Conservation (phyloP, 1,140 invertebrate genomes). For the Tetranychus urticae region DNA sequence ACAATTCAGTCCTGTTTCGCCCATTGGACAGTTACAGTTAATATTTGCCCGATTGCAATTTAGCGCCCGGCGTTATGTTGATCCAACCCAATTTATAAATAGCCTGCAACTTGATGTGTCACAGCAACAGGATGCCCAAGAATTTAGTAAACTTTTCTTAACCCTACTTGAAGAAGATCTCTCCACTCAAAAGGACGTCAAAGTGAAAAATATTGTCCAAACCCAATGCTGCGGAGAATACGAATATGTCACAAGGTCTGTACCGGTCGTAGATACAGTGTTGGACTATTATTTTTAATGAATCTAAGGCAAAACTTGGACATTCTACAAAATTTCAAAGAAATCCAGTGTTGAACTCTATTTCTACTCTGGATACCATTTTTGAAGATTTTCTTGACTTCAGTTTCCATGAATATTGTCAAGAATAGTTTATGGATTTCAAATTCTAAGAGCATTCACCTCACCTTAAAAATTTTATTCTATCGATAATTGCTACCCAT, state of each 20-base stretch:
- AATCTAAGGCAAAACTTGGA: not conserved
- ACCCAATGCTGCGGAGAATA: constrained; percentile 36
- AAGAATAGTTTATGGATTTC: no score
- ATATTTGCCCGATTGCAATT: constrained; percentile 40
- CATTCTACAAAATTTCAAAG: not conserved
- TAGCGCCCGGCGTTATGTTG: constrained; percentile 30
- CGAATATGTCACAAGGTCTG: constrained; percentile 35
- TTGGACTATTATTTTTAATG: not conserved
- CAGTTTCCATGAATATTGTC: no score
- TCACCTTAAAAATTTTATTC: no score
- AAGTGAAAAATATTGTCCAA: constrained; percentile 29
- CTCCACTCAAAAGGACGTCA: constrained; percentile 21
- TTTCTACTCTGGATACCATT: no score
- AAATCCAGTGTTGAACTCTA: not conserved
- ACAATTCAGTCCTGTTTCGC: constrained; percentile 14
- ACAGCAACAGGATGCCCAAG: constrained; percentile 39
- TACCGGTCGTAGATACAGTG: constrained; percentile 2
- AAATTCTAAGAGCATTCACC: no score
- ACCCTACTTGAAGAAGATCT: constrained; percentile 32
- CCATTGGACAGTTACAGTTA: constrained; percentile 35
- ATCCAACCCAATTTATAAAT: constrained; percentile 35
- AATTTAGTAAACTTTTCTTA: constrained; percentile 42
- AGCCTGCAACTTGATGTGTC: constrained; percentile 36
- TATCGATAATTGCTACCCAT: no score
- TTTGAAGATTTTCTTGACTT: no score